Evolutionary conservation across 2,888 invertebrate genomes (phyloP).

Genomic region (Drosophila planitibia): DNA sequence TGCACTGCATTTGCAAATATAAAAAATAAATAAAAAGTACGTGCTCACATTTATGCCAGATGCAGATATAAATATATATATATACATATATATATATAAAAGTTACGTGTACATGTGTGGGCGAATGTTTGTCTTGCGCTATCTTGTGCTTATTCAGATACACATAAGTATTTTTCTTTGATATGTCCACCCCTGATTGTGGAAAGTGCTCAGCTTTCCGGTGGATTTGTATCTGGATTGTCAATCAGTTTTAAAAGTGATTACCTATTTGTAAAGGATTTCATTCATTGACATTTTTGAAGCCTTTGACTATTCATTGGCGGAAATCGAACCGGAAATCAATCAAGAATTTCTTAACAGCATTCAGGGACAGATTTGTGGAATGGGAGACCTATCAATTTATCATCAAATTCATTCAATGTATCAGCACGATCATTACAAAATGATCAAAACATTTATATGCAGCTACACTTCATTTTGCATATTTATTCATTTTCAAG

Average conservation of each 20-base stretch:
- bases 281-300: neutral
- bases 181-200: constrained; percentile 86
- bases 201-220: constrained; percentile 86
- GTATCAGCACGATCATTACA: neutral
- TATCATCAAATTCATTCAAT: neutral
- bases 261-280: constrained; percentile 8
- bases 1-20: constrained; percentile 49
- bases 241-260: constrained; percentile 1
- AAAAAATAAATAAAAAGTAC: constrained; percentile 55
- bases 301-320: neutral
- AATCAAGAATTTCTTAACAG: neutral
- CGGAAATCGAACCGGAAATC: neutral
- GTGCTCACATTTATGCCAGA: constrained; percentile 44
- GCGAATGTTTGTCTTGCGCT: neutral
- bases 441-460: neutral
- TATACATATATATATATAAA: neutral
- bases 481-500: neutral
- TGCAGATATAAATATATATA: constrained; percentile 11
- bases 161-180: constrained; percentile 85
- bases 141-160: constrained; percentile 17
- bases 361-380: neutral
- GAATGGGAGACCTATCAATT: neutral
- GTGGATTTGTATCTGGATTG: constrained; percentile 75
- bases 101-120: constrained; percentile 3
- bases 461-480: neutral